Evolutionary conservation across 2,888 invertebrate genomes (phyloP).

Genomic region (Byasa hedistus): DNA sequence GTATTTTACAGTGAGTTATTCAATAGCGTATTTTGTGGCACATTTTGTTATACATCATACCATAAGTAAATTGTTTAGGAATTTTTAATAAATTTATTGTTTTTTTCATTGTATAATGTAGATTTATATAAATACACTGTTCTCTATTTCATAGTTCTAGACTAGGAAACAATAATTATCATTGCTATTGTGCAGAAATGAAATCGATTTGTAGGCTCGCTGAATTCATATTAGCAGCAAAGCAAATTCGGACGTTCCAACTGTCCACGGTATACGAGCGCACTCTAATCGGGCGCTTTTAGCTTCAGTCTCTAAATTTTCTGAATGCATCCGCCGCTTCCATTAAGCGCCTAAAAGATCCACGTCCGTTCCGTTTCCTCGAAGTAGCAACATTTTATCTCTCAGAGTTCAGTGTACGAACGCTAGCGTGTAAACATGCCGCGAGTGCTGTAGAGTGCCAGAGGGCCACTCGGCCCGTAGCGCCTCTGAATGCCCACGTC

Average conservation of each 20-base stretch:
- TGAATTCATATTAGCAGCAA: conserved; percentile 3
- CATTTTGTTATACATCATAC: background rate
- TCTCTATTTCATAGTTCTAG: background rate
- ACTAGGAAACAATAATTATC: background rate
- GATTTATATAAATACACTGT: background rate
- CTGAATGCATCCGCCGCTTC: conserved; percentile 40
- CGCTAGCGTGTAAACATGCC: conserved; percentile 53
- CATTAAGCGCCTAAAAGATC: conserved; percentile 47
- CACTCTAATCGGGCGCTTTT: conserved; percentile 32
- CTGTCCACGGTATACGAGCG: conserved; percentile 11
- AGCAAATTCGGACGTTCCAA: conserved; percentile 7
- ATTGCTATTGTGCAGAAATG: conserved; percentile 1
- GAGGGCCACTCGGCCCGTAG: conserved; percentile 34
- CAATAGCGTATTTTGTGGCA: background rate
- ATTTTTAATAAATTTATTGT: background rate
- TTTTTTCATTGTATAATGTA: background rate
- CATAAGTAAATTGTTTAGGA: background rate
- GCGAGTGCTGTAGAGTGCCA: conserved; percentile 33
- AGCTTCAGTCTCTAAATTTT: conserved; percentile 37
- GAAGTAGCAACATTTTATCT: conserved; percentile 64
- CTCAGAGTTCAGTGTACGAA: conserved; percentile 63
- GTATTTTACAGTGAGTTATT: background rate
- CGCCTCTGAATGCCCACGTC: conserved; percentile 35
- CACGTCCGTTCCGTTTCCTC: conserved; percentile 59
- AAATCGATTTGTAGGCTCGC: conserved; percentile 5